Percentiles rank a stretch among this genome's conserved stretches.
These are phyloP conservation scores for Stenotaenia linearis DNA, from an alignment of 2,888 invertebrate species.

Conservation along the genomic window DNA sequence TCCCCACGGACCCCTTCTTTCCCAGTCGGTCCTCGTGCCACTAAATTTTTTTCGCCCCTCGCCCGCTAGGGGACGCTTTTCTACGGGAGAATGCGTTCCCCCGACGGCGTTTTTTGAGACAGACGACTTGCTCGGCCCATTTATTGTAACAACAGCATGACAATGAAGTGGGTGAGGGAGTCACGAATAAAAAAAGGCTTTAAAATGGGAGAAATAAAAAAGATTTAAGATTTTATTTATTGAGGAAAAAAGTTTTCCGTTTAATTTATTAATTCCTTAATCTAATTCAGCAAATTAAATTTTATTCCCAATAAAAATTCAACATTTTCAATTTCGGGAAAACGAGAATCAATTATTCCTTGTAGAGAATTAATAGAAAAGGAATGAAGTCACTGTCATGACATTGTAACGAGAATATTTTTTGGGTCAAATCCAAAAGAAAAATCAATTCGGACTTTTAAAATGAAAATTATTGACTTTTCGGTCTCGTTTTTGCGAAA, in stretches of 20 bases:
- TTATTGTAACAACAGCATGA: constrained; percentile 26
- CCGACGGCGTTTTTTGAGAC: constrained; percentile 8
- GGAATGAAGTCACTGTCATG: not conserved
- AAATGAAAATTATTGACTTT: no score
- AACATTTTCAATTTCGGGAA: not conserved
- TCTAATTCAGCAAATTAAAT: not conserved
- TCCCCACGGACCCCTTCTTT: not conserved
- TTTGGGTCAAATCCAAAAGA: not conserved
- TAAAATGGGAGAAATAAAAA: not conserved
- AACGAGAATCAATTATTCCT: not conserved
- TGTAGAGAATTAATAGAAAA: not conserved
- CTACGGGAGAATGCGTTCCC: constrained; percentile 7
- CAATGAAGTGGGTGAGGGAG: constrained; percentile 24
- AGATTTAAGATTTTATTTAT: not conserved
- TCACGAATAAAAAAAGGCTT: not conserved
- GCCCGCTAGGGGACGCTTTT: constrained; percentile 24
- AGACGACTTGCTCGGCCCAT: constrained; percentile 23
- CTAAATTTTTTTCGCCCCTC: constrained; percentile 1
- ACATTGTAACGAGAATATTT: not conserved
- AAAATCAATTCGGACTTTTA: not conserved
- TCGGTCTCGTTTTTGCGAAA: no score
- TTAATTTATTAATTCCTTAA: not conserved
- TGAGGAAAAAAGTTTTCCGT: not conserved
- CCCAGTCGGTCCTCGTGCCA: not conserved
- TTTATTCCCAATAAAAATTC: not conserved